These are phyloP conservation scores for Erpetoichthys calabaricus DNA, from an alignment of 2,797 vertebrate species.

Conservation along the genomic window DNA sequence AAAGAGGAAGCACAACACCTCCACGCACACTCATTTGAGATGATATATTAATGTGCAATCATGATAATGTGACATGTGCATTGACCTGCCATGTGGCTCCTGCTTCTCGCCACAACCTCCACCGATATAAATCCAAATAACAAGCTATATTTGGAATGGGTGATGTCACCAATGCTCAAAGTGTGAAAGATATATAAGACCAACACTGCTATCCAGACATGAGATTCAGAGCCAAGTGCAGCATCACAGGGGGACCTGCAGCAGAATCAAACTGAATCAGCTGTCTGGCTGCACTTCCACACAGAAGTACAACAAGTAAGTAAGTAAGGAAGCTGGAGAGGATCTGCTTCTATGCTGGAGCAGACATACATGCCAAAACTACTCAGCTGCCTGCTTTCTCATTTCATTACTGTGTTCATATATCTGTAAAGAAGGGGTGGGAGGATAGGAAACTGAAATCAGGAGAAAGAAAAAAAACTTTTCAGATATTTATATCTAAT, in stretches of 20 bases:
- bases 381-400: neutral
- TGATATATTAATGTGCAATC: neutral
- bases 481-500: no score
- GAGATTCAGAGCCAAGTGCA: slow-evolving; percentile 9
- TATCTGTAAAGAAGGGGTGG: no score
- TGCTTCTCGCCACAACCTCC: slow-evolving; percentile 25
- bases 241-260: slow-evolving; percentile 16
- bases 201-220: slow-evolving; percentile 17
- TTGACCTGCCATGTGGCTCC: slow-evolving; percentile 27
- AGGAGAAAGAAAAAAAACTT: no score
- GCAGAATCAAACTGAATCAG: slow-evolving; percentile 21
- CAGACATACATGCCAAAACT: neutral
- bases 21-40: no score
- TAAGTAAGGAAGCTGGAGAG: slow-evolving; percentile 9
- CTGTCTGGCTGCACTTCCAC: slow-evolving; percentile 15
- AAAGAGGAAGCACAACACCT: no score
- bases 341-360: neutral
- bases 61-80: neutral
- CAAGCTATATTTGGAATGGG: slow-evolving; percentile 24
- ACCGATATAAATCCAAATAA: slow-evolving; percentile 20
- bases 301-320: slow-evolving; percentile 29
- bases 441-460: no score
- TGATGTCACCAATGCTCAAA: slow-evolving; percentile 40
- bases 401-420: no score
- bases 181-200: slow-evolving; percentile 38